phyloP scores from a whole-genome alignment of 2,797 vertebrate genomes.

The Squalus acanthias region DNA sequence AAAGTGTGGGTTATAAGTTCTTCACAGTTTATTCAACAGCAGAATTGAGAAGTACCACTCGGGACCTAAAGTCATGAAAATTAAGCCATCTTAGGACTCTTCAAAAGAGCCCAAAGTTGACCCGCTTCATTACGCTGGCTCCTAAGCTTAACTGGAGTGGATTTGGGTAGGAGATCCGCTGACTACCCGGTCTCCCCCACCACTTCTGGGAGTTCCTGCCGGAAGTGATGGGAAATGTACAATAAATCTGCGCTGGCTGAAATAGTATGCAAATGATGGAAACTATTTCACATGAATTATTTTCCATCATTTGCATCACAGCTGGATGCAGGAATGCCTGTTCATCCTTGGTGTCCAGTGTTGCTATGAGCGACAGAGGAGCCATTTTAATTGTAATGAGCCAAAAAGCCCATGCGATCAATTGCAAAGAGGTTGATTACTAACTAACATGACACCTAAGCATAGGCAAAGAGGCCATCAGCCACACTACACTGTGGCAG shows the following conservation, averaged over 20 bases:
- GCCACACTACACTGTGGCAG: neutral
- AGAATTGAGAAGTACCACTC: neutral
- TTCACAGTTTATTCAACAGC: neutral
- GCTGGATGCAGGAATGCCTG: neutral
- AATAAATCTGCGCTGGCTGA: neutral
- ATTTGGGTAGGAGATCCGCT: neutral
- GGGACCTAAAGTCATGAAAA: neutral
- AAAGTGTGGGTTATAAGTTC: neutral
- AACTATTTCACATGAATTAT: neutral
- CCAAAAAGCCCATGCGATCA: neutral
- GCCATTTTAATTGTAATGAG: neutral
- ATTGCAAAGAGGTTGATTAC: neutral
- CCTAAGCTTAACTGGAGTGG: neutral
- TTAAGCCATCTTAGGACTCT: neutral
- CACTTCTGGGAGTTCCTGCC: neutral
- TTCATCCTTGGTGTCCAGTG: neutral
- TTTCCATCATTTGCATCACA: neutral
- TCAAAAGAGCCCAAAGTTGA: neutral
- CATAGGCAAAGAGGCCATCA: neutral
- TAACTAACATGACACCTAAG: no score
- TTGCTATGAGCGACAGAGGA: neutral
- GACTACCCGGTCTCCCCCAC: neutral
- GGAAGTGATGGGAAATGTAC: neutral
- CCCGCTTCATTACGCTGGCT: neutral
- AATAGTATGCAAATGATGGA: neutral